A percentile compares a stretch with the other conserved stretches of the same genome.
Conservation (phyloP, 2,113 vertebrate genomes). For the Columba livia region DNA sequence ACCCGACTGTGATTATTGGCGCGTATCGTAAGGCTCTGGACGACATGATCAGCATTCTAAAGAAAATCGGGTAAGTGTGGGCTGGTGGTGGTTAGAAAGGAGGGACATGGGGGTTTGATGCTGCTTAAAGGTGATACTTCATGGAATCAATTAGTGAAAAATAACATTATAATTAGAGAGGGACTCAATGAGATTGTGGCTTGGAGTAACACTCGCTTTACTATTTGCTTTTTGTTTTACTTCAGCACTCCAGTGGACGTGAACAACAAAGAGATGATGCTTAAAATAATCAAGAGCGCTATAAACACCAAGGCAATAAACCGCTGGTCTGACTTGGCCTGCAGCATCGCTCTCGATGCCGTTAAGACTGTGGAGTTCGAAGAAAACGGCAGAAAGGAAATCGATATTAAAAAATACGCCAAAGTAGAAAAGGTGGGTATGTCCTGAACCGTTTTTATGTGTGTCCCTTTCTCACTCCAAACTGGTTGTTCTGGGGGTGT, state of each 20-base stretch:
- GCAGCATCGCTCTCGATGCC: slow-evolving; percentile 86
- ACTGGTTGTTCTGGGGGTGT: no score
- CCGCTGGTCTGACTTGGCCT: slow-evolving; percentile 85
- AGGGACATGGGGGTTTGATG: neutral
- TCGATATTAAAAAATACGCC: slow-evolving; percentile 97
- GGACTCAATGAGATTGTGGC: neutral
- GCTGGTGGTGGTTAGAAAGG: no score
- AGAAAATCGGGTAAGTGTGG: slow-evolving; percentile 82
- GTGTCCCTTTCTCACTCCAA: neutral
- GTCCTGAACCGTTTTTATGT: neutral
- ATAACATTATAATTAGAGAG: neutral
- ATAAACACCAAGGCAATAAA: slow-evolving; percentile 87
- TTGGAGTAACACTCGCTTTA: neutral
- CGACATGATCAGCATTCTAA: slow-evolving; percentile 87
- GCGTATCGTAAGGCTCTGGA: slow-evolving; percentile 90
- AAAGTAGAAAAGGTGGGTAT: slow-evolving; percentile 90
- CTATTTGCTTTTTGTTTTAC: neutral
- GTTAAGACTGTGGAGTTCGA: slow-evolving; percentile 91
- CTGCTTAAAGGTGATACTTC: neutral
- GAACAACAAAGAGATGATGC: slow-evolving; percentile 87
- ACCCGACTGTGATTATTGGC: slow-evolving; percentile 91
- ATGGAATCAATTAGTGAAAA: neutral
- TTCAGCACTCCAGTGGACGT: slow-evolving; percentile 86
- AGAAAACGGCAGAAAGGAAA: slow-evolving; percentile 91
- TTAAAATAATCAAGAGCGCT: slow-evolving; percentile 92